Evolutionary conservation across 2,888 invertebrate genomes (phyloP), one percentile per base, ranked within the genome.

Genomic region (Trichogramma dendrolimi): DNA sequence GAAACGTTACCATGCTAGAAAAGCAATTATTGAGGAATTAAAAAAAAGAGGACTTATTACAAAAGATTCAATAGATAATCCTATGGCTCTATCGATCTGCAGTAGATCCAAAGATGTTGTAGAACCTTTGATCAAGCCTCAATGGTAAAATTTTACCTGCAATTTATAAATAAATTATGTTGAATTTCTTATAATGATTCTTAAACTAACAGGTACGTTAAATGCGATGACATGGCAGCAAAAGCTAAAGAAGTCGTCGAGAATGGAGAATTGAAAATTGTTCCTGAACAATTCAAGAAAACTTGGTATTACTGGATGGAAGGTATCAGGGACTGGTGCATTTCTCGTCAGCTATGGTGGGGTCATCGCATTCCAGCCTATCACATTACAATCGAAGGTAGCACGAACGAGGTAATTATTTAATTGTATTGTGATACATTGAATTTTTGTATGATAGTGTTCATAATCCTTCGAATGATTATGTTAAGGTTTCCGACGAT

Each of bases 301-400:
- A 93, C 87, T 43, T 99, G 99, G 99, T 90, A 87, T 79, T 87
- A 90, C 74, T 99, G 98, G 98, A 89, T 99, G 86, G 92, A 92
- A 73, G 93, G 93, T 74, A 95, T 96, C 69, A 87, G 96, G 4
- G 98, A 99, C 80, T 99, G 99, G 99, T 99, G 99, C 80, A 93
- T 99, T 63, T 98, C 97, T 1, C 84, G 94, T 2, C 99, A 99
- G 79, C 83, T 99, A 60, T 99, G 99, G 99, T 99, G 99, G 99
- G 99, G 99, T 1, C 99, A 99, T 80, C 87, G 94, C 62, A 95
- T 99, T 69, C 99, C 99, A 0, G 96, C 94, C 0, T 99, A 97
- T 77, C 87, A 84, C 74, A 87, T 94, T 10, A 83, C 82, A 7
- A 79, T 86, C 60, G 81, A 81, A 61, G 85, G 83, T 73, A 67